Base-by-base conservation (phyloP, 1,140 invertebrate genomes). In the honey bee (Apis mellifera) region DNA sequence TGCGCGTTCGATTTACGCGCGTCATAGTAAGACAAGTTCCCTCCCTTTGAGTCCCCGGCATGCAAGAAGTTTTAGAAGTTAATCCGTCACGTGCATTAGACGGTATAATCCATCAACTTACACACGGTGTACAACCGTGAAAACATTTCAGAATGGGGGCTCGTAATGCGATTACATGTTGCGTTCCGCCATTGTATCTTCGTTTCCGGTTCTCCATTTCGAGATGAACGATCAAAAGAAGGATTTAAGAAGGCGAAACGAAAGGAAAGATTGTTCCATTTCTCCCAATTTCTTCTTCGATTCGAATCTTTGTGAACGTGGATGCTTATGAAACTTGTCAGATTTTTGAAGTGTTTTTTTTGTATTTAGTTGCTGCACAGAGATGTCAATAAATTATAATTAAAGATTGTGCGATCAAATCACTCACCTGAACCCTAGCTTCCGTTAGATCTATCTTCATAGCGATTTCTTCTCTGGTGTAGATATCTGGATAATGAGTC, bases 401-500 rank as follows among this genome's bases (percentile, higher is more conserved):
- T 32, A 32, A 32, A 32, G 26, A 32, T 32, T 32, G 2, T 32
- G 26, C 26, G 2, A 32, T 32, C 26, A 1, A 32, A 19, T 17
- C 9, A 87, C 95, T 95, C 94, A 99, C 99, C 96, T 99, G 99
- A 50, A 99, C 99, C 94, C 99, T 95, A 26, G 99, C 99, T 95
- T 99, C 99, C 11, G 99, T 99, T 77, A 99, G 95, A 94, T 99
- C 98, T 87, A 99, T 99, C 94, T 99, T 98, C 96, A 99, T 98
- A 52, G 99, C 99, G 85, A 99, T 99, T 94, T 99, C 99, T 93
- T 99, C 99, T 85, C 99, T 95, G n/a, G 98, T 99, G 94, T 99
- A 99, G 90, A 99, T 99, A 94, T 99, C 99, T 19, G 99, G 99
- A 95, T 99, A 99, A 93, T 99, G 99, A 11, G 99, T 99, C 93